These are phyloP conservation scores for Podiceps cristatus DNA, from an alignment of 2,113 vertebrate genomes.

Conservation along the genomic window DNA sequence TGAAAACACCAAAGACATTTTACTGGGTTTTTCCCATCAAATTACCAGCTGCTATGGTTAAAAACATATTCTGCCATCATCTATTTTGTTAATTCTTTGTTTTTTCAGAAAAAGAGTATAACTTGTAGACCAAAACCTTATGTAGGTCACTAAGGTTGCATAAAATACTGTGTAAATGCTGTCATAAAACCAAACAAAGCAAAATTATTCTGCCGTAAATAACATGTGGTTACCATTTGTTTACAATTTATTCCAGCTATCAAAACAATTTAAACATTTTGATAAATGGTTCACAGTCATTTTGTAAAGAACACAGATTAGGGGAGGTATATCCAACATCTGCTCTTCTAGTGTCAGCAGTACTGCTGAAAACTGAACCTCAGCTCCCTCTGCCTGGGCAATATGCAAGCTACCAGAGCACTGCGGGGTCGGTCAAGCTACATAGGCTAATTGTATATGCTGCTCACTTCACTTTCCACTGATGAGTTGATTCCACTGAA, in stretches of 20 bases:
- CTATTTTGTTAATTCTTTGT: constrained; percentile 15
- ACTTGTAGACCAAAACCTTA: neutral
- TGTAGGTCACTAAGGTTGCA: constrained; percentile 31
- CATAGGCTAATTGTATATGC: accelerated
- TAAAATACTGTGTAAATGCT: constrained; percentile 31
- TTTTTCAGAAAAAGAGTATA: neutral
- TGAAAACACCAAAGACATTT: neutral
- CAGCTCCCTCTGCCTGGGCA: neutral
- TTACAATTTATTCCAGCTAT: constrained; percentile 60
- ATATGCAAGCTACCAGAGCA: neutral
- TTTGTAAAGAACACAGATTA: neutral
- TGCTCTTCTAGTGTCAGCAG: neutral
- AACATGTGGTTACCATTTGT: constrained; percentile 40
- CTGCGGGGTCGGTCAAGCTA: neutral
- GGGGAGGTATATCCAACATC: neutral
- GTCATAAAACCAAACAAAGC: constrained; percentile 42
- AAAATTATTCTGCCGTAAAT: neutral
- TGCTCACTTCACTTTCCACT: neutral
- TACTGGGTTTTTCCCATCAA: neutral
- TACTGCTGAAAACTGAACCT: neutral
- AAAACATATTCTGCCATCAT: constrained; percentile 13
- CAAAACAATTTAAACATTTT: constrained; percentile 48
- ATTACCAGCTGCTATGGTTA: neutral
- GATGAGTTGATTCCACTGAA: neutral
- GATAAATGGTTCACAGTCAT: neutral